A percentile compares a stretch with the other conserved stretches of the same genome.
These are phyloP conservation scores for Psephotus haematonotus DNA, from an alignment of 2,113 vertebrate species.

Conservation along the genomic window DNA sequence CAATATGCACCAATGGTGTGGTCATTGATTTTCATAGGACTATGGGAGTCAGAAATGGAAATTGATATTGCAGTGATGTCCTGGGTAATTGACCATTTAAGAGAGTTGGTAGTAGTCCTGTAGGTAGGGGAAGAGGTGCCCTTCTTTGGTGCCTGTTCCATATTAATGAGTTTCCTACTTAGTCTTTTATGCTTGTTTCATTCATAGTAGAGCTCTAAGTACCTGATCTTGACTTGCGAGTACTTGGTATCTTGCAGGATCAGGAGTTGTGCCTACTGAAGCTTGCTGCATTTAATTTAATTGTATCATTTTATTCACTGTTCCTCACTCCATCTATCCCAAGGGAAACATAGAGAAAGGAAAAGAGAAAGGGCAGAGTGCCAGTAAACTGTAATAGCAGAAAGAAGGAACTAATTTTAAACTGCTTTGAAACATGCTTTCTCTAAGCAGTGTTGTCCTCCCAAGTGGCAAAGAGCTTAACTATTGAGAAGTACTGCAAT, in stretches of 20 bases:
- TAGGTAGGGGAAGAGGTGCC: not conserved
- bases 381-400: not conserved
- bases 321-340: conserved; percentile 27
- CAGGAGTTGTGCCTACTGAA: not conserved
- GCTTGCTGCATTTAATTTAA: conserved; percentile 52
- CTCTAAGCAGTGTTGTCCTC: not conserved
- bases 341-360: not conserved
- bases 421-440: not conserved
- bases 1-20: not conserved
- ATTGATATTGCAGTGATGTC: conserved; percentile 32
- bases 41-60: conserved; percentile 32
- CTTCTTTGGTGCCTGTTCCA: conserved; percentile 18
- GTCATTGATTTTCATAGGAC: conserved; percentile 38
- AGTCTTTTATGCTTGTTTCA: conserved; percentile 1
- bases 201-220: conserved; percentile 4
- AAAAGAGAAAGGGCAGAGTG: not conserved
- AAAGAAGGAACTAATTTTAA: conserved; percentile 20
- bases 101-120: not conserved
- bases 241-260: conserved; percentile 32
- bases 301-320: conserved; percentile 48
- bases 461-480: not conserved
- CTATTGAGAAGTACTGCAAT: not conserved
- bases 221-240: conserved; percentile 31
- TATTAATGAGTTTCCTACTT: not conserved
- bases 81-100: conserved; percentile 47